Evolutionary conservation across 2,797 vertebrate species (phyloP).

Genomic region (Phoxinus dragarum): DNA sequence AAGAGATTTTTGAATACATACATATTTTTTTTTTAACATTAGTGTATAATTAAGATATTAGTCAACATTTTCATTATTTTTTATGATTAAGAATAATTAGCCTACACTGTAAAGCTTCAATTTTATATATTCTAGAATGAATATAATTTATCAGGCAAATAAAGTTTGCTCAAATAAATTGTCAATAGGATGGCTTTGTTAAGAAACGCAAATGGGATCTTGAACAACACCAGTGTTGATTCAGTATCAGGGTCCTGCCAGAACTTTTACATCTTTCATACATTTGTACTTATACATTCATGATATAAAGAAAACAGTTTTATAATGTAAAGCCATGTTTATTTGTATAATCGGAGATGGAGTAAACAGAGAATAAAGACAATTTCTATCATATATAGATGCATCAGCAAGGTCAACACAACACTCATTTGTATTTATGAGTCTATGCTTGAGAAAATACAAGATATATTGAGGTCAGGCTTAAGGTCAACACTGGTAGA

Average conservation of each 20-base stretch:
- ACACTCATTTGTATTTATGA: constrained; percentile 15
- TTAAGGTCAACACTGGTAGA: constrained; percentile 3
- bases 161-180: neutral
- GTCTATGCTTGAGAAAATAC: constrained; percentile 24
- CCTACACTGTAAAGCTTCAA: neutral
- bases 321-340: neutral
- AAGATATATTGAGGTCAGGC: constrained; percentile 11
- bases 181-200: neutral
- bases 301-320: neutral
- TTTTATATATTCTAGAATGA: neutral
- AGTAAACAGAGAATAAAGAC: neutral
- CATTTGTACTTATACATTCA: neutral
- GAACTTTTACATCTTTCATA: neutral
- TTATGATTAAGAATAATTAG: neutral
- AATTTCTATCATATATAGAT: neutral
- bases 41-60: neutral
- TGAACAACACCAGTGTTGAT: neutral
- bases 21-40: neutral
- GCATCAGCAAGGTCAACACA: constrained; percentile 16
- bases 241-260: neutral
- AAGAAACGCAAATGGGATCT: neutral
- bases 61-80: too few relatives aligned
- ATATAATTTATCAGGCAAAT: neutral
- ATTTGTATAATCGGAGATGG: neutral
- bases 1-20: neutral